Percentiles rank a stretch among this genome's conserved stretches.
Evolutionary conservation across 2,797 vertebrate genomes (phyloP).

Genomic region (Cyclopterus lumpus): DNA sequence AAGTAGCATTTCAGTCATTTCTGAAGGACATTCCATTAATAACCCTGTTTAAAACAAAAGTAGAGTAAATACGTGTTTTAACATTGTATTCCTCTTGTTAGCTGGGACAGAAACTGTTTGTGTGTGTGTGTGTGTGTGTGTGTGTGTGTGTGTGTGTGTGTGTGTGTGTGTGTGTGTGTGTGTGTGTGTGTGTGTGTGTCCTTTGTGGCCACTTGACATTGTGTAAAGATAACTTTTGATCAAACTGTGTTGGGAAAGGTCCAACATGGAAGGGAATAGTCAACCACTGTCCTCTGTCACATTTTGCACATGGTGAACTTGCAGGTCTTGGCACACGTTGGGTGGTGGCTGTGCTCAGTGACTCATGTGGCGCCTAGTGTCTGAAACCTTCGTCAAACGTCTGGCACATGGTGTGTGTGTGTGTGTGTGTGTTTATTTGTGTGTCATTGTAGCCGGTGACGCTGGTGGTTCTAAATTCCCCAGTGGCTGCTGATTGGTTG

Average conservation of each 20-base stretch:
- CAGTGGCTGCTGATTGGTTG: slow-evolving; percentile 70
- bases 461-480: slow-evolving; percentile 78
- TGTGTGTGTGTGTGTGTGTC: not conserved
- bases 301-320: slow-evolving; percentile 81
- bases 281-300: slow-evolving; percentile 79
- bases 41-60: too few relatives aligned
- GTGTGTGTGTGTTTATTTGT: slow-evolving; percentile 83
- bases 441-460: slow-evolving; percentile 83
- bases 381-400: slow-evolving; percentile 84
- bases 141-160: too few relatives aligned
- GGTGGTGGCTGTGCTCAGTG: slow-evolving; percentile 80
- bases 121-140: too few relatives aligned
- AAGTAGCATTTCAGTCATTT: not conserved
- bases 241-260: slow-evolving; percentile 53
- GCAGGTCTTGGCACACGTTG: slow-evolving; percentile 78
- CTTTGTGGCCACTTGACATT: slow-evolving; percentile 35
- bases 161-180: too few relatives aligned
- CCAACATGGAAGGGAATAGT: slow-evolving; percentile 72
- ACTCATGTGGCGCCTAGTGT: slow-evolving; percentile 81
- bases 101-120: slow-evolving; percentile 4
- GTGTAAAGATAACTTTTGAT: slow-evolving; percentile 52
- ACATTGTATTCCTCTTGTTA: not conserved
- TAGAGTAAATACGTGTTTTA: not conserved
- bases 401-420: slow-evolving; percentile 82
- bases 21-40: too few relatives aligned